A percentile compares a stretch with the other conserved stretches of the same genome.
phyloP scores from a whole-genome alignment of 2,113 vertebrate species.

The Chelonoidis abingdonii region DNA sequence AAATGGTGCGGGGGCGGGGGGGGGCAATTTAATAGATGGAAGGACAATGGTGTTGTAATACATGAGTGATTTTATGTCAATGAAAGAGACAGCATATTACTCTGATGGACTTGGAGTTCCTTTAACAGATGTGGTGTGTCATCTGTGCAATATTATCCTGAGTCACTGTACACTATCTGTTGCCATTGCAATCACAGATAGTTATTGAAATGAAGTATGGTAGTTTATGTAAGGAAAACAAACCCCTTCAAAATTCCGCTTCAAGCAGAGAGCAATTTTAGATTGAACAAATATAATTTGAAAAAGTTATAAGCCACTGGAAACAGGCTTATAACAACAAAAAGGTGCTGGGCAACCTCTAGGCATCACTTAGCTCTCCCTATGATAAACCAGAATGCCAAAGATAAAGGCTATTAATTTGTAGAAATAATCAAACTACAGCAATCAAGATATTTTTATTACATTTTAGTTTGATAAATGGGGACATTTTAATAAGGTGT shows the following conservation, averaged over 20 bases:
- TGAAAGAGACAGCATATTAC: slow-evolving; percentile 9
- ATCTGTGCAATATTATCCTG: neutral
- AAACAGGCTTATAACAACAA: fast-evolving
- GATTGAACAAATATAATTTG: fast-evolving
- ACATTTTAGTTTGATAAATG: neutral
- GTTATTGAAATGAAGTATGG: neutral
- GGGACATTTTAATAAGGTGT: neutral
- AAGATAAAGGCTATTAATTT: fast-evolving
- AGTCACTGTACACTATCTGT: neutral
- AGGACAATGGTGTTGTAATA: neutral
- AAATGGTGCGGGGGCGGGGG: neutral
- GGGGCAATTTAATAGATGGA: neutral
- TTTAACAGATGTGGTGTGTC: slow-evolving; percentile 27
- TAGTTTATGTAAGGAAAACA: neutral
- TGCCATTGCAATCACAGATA: neutral
- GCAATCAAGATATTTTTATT: neutral
- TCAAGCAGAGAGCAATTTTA: neutral
- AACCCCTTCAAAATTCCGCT: neutral
- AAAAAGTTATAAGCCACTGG: neutral
- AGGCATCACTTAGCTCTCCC: neutral
- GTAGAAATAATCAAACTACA: neutral
- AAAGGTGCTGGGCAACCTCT: neutral
- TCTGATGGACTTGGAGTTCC: fast-evolving
- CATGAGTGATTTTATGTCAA: neutral
- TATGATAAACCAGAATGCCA: neutral